Base-by-base conservation (phyloP, 2,113 vertebrate species). In the Raja brachyura region DNA sequence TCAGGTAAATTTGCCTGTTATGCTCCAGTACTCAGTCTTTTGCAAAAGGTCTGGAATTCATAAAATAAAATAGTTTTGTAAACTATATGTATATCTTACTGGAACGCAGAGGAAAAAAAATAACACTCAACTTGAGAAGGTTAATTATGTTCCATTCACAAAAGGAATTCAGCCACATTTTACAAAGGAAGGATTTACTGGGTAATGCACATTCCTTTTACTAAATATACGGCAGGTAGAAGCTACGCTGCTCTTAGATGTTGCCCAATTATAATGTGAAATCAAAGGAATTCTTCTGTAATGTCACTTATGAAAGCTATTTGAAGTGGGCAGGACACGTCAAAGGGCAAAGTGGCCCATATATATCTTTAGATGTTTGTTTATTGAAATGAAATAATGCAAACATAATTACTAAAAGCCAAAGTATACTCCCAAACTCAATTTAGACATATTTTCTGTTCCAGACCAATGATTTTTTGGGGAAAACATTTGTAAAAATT, bases 131-230 rank as follows among this genome's bases (percentile, higher is more conserved):
- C 66, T 74, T 33, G 20, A 73, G 68, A 54, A 68, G 90, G 68
- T 92, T 92, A 92, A 92, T 92, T 73, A 92, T 74, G 66, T 74
- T 54, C 33, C 18, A 48, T 92, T 92, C 70, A 73, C 90, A 92
- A 92, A 11, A 66, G 33, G 83, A 92, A 92, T 13, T 31, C 68
- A 73, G 90, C 31, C 68, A 92, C 9, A 39, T 92, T 73, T 73
- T 70, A 92, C 33, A 73, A 92, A 92, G 90, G 66, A 73, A 13
- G 8, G 66, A 31, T 90, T 90, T 90, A 90, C 31, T 39, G 66
- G 66, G 63, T 73, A 73, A 73, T 8, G 39, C 33, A 39, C 90
- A 73, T 54, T 92, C 90, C 90, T 74, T 5, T 48, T 90, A 56
- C 61, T 73, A 92, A 92, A 31, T 92, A 70, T 73, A 74, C 9